phyloP scores from a whole-genome alignment of 2,888 invertebrate species.

The Drosophila nr. perissopoda region DNA sequence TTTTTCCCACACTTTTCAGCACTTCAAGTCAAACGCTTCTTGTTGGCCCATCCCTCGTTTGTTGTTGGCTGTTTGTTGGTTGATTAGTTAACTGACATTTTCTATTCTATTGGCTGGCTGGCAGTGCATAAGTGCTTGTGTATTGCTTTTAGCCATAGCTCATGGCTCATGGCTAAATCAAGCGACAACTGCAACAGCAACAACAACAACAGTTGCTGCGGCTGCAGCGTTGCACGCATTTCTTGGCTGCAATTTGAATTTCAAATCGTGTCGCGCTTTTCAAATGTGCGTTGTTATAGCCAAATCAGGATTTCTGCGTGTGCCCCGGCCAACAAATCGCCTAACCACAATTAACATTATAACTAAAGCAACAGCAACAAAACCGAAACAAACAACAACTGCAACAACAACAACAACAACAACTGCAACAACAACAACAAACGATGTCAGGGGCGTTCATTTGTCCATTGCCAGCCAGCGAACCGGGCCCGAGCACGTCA shows the following conservation, averaged over 20 bases:
- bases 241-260: constrained; percentile 77
- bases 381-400: constrained; percentile 25
- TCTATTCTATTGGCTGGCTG: constrained; percentile 56
- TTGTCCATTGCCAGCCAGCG: constrained; percentile 77
- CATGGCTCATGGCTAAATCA: constrained; percentile 59
- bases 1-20: not conserved
- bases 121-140: constrained; percentile 39
- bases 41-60: constrained; percentile 58
- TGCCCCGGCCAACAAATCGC: constrained; percentile 54
- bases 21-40: not conserved
- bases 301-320: constrained; percentile 81
- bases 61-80: constrained; percentile 56
- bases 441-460: constrained; percentile 81
- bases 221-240: constrained; percentile 68
- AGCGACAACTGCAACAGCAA: constrained; percentile 26
- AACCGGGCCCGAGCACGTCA: constrained; percentile 73
- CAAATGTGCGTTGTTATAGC: constrained; percentile 78
- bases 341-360: constrained; percentile 77
- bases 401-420: constrained; percentile 13
- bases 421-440: constrained; percentile 57
- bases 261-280: constrained; percentile 72
- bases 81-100: constrained; percentile 76
- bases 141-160: constrained; percentile 72
- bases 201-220: constrained; percentile 16
- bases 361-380: constrained; percentile 53